phyloP scores from a whole-genome alignment of 2,797 vertebrate species.

The Champsocephalus esox region DNA sequence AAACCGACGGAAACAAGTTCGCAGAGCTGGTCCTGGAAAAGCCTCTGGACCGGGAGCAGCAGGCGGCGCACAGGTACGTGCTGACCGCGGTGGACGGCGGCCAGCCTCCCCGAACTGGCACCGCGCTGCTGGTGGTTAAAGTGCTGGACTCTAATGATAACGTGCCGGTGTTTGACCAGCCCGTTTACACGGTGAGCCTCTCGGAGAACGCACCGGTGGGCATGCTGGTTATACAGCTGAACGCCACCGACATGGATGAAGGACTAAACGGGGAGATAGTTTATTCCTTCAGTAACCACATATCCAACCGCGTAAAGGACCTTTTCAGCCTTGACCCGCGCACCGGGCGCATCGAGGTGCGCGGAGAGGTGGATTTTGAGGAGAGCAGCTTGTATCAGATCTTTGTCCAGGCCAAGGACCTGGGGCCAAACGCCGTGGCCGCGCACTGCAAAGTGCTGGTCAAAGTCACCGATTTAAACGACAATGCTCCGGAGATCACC shows the following conservation, averaged over 20 bases:
- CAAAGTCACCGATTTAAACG: constrained; percentile 91
- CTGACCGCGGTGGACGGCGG: constrained; percentile 97
- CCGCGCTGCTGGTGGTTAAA: constrained; percentile 93
- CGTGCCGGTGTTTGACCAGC: constrained; percentile 94
- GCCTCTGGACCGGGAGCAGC: constrained; percentile 95
- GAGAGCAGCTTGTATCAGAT: constrained; percentile 94
- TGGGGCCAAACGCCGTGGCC: constrained; percentile 96
- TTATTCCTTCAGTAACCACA: constrained; percentile 97
- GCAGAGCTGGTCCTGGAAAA: constrained; percentile 96
- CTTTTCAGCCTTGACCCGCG: constrained; percentile 92
- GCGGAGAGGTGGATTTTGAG: constrained; percentile 94
- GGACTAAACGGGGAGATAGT: constrained; percentile 95
- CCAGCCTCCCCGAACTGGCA: constrained; percentile 94
- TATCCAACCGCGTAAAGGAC: constrained; percentile 91
- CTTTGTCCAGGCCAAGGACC: constrained; percentile 96
- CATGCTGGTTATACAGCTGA: constrained; percentile 94
- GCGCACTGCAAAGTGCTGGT: constrained; percentile 98
- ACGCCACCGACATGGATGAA: constrained; percentile 95
- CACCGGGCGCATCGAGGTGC: constrained; percentile 94
- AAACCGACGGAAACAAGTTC: constrained; percentile 95
- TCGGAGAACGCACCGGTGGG: constrained; percentile 94
- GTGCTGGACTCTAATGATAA: constrained; percentile 98
- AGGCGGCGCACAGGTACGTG: constrained; percentile 96
- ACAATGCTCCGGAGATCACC: constrained; percentile 96
- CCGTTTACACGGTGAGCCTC: constrained; percentile 93